Base-by-base conservation (phyloP, 1,140 invertebrate genomes). In the Aphaenogaster ashmeadi region DNA sequence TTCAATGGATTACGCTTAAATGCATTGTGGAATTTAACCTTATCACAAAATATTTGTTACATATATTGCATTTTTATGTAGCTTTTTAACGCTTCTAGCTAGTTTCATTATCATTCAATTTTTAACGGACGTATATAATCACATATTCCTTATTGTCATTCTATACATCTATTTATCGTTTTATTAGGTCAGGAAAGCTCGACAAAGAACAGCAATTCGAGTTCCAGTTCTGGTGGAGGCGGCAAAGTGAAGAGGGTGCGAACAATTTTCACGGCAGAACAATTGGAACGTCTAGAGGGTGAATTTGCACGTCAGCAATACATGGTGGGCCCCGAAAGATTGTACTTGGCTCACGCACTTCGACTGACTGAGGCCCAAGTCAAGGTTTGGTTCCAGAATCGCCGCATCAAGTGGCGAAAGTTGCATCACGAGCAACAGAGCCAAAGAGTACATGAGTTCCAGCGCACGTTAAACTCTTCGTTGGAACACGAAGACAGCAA, bases 381-480 rank as follows among this genome's bases (percentile, higher is more conserved):
- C 0, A 99, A 99, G 95, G 99, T 99, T 1, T 99, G 99, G 99
- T 99, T 99, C 94, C 99, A 99, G 95, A 99, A 99, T 94, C 96
- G 99, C 36, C 96, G 99, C 44, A 99, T 99, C 88, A 99, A 99
- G 96, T 99, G 98, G 98, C 96, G 99, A 33, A 99, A 99, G 92
- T 98, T 99, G 91, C 98, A 99, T 90, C 95, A 99, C 91, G 98
- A 99, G 93, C 96, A 98, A 87, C 98, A 98, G 54, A 98, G 99
- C 93, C 98, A 99, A 88, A 96, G 98, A 72, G 95, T 98, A 44
- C 98, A 98, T 0, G 96, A 98, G 21, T 96, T 98, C 74, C 97
- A 98, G 89, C 97, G 98, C 92, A 91, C 87, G 67, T 87, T 92
- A 38, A 89, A 67, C 41, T 88, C 90, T 52, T 92, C 92, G 13